phyloP scores from a whole-genome alignment of 2,113 vertebrate genomes.

The Microcebus lehilahytsara region DNA sequence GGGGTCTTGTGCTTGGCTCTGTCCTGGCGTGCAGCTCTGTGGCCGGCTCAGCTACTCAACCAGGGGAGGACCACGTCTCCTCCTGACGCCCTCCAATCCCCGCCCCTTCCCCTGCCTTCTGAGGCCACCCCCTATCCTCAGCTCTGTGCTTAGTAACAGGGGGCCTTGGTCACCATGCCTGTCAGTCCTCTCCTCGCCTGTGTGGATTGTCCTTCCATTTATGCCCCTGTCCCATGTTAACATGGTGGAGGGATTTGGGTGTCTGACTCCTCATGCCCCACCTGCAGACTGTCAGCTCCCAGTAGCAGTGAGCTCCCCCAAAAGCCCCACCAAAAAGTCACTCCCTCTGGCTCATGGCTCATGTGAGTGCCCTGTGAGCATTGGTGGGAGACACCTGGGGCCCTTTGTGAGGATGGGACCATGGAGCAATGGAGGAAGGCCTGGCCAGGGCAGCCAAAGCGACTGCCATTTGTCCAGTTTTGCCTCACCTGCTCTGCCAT shows the following conservation, averaged over 20 bases:
- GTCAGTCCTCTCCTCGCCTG: accelerated
- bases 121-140: no score
- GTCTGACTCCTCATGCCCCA: background rate
- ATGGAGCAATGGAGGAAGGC: background rate
- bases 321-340: background rate
- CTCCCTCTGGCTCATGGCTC: background rate
- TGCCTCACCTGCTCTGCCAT: background rate
- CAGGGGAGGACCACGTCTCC: no score
- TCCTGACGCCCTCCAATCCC: accelerated
- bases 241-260: accelerated
- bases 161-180: background rate
- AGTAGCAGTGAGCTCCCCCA: background rate
- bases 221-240: background rate
- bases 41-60: no score
- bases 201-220: background rate
- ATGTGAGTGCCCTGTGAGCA: background rate
- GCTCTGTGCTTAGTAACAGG: background rate
- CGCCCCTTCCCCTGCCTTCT: background rate
- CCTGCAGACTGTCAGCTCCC: background rate
- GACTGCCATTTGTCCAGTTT: background rate
- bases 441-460: background rate
- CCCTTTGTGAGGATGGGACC: background rate
- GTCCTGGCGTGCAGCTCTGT: no score
- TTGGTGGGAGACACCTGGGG: background rate
- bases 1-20: background rate